Evolutionary conservation across 53 echinoderm and acorn worm species (phyloP).

Genomic region (Actinopyga echinites): DNA sequence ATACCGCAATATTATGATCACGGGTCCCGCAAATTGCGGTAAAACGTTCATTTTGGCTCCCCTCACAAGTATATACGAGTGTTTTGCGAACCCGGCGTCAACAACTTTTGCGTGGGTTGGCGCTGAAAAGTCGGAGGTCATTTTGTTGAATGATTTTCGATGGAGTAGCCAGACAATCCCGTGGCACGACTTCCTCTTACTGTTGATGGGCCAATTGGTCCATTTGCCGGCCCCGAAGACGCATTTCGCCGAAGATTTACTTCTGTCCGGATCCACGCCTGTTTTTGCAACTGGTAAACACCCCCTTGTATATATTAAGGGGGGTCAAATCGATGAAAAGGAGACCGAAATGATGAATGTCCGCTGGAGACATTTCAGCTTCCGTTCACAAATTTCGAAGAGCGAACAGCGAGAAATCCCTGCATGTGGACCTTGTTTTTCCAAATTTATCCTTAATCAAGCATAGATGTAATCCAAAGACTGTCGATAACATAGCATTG

Average conservation of each 20-base stretch:
- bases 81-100: neutral
- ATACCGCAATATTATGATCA: no score
- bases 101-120: neutral
- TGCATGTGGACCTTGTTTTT: no score
- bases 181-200: conserved; percentile 23
- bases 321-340: conserved; percentile 5
- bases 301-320: neutral
- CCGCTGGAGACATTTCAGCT: conserved; percentile 1
- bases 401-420: no score
- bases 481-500: no score
- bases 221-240: neutral
- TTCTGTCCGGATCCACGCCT: neutral
- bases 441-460: no score
- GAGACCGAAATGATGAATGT: conserved; percentile 46
- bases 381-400: neutral
- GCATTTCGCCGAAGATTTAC: neutral
- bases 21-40: neutral
- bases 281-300: conserved; percentile 9
- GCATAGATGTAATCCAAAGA: no score
- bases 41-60: neutral
- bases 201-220: neutral
- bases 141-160: conserved; percentile 11
- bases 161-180: conserved; percentile 15
- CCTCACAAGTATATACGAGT: neutral
- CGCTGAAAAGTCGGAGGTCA: conserved; percentile 1